A percentile compares a stretch with the other conserved stretches of the same genome.
phyloP scores from a whole-genome alignment of 2,113 vertebrate species.

The Scytalopus superciliaris region DNA sequence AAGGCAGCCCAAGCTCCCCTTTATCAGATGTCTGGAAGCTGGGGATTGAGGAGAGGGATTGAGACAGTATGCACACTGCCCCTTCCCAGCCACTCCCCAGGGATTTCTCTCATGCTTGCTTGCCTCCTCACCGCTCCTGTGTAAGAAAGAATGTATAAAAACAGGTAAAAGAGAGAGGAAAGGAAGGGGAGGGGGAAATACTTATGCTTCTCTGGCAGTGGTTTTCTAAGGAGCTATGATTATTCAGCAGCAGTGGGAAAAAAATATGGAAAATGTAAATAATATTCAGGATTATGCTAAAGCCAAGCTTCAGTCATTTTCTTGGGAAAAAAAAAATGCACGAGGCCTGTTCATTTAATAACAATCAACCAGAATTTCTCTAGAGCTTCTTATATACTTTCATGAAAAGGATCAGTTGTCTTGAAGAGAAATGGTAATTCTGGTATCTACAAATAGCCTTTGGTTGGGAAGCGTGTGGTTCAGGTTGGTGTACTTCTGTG shows the following conservation, averaged over 20 bases:
- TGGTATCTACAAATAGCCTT: conserved; percentile 10
- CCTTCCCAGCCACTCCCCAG: background rate
- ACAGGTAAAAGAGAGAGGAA: background rate
- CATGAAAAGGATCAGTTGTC: conserved; percentile 30
- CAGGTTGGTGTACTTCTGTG: background rate
- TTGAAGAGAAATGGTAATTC: conserved; percentile 44
- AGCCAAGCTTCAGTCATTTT: conserved; percentile 46
- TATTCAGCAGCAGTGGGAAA: conserved; percentile 36
- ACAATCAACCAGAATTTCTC: conserved; percentile 27
- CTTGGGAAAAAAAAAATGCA: background rate
- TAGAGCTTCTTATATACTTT: conserved; percentile 42
- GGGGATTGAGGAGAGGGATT: background rate
- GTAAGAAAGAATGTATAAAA: background rate
- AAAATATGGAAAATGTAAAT: conserved; percentile 39
- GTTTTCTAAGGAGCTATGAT: conserved; percentile 11
- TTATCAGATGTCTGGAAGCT: background rate
- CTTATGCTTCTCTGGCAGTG: background rate
- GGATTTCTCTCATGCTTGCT: background rate
- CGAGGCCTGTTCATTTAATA: conserved; percentile 7
- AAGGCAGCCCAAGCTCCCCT: background rate
- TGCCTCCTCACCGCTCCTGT: background rate
- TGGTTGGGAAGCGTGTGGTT: background rate
- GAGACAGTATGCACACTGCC: background rate
- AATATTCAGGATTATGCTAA: conserved; percentile 44
- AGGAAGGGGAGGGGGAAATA: background rate